Conservation (phyloP, 2,888 invertebrate species). For the Cephus runcator region DNA sequence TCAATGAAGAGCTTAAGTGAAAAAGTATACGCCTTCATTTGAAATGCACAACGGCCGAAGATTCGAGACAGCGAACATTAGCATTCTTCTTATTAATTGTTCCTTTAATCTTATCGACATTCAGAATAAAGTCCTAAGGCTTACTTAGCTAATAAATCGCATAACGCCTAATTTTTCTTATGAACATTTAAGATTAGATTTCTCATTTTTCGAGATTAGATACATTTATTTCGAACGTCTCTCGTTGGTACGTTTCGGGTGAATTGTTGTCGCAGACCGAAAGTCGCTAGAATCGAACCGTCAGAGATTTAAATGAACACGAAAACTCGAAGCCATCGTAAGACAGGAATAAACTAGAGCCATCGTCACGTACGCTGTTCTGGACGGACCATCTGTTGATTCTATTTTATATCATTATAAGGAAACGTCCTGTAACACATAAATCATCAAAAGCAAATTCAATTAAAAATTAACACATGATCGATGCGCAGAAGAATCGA, state of each 20-base stretch:
- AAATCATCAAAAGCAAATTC: not conserved
- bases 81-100: not conserved
- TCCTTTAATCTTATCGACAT: constrained; percentile 23
- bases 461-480: not conserved
- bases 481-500: not conserved
- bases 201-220: constrained; percentile 25
- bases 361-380: not conserved
- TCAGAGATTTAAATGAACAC: not conserved
- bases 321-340: not conserved
- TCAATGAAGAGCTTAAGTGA: not conserved
- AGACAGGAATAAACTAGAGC: not conserved
- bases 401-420: not conserved
- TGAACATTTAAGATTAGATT: constrained; percentile 36
- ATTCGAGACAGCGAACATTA: not conserved
- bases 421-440: not conserved
- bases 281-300: not conserved
- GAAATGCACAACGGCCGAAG: not conserved
- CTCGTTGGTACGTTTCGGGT: not conserved
- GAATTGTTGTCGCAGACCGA: not conserved
- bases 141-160: constrained; percentile 28
- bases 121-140: constrained; percentile 26
- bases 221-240: constrained; percentile 24
- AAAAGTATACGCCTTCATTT: not conserved
- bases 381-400: not conserved
- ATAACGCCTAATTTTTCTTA: constrained; percentile 26